These are phyloP conservation scores for Buceros bicornis DNA, from an alignment of 2,797 vertebrate species.

Conservation along the genomic window DNA sequence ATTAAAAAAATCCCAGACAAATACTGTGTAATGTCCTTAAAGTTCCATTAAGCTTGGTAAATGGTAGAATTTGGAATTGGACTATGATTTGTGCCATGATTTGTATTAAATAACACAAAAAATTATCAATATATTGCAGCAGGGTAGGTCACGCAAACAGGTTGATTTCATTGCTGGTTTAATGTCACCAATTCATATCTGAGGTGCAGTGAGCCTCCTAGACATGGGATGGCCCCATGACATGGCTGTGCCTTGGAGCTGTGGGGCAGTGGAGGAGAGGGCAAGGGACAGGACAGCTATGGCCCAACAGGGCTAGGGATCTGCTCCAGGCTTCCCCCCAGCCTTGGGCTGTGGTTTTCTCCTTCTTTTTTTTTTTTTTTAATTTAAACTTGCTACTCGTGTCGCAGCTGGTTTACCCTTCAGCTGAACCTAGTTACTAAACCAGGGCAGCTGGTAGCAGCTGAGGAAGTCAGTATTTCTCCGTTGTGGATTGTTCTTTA, in stretches of 20 bases:
- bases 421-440: slow-evolving; percentile 16
- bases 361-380: not conserved
- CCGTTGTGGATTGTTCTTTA: not conserved
- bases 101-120: not conserved
- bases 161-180: not conserved
- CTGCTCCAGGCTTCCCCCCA: not conserved
- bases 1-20: not conserved
- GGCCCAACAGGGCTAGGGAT: not conserved
- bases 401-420: slow-evolving; percentile 20
- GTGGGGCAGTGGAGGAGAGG: not conserved
- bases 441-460: not conserved
- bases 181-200: not conserved
- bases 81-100: not conserved
- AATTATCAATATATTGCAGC: not conserved
- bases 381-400: not conserved
- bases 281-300: not conserved
- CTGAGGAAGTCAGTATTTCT: not conserved
- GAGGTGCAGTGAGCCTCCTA: not conserved
- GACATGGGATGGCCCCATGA: not conserved
- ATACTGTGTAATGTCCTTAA: not conserved
- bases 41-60: not conserved
- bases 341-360: not conserved
- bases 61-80: not conserved
- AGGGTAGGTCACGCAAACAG: not conserved
- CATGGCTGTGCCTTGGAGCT: accelerated